Conservation (phyloP, 2,113 vertebrate genomes). For the Eurystomus gularis region DNA sequence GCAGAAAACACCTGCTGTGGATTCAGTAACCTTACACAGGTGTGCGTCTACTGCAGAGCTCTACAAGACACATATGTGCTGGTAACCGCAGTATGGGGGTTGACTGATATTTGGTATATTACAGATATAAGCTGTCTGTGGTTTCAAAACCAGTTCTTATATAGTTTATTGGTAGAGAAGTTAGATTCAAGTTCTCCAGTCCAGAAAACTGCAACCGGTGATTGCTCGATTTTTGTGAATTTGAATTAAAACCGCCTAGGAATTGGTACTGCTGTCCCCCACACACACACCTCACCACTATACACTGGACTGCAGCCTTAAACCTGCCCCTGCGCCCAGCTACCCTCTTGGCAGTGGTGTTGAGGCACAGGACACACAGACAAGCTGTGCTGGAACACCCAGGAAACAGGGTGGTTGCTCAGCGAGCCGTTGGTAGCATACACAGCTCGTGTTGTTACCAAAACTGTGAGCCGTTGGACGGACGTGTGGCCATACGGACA, state of each 20-base stretch:
- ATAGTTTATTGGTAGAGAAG: neutral
- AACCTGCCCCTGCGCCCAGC: neutral
- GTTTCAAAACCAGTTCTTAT: neutral
- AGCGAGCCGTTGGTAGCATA: rapidly evolving
- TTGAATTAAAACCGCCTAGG: neutral
- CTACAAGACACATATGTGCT: too few species aligned
- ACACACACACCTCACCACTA: rapidly evolving
- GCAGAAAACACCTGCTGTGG: neutral
- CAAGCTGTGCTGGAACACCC: neutral
- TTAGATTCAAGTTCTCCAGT: neutral
- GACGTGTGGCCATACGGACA: neutral
- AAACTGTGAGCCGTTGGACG: neutral
- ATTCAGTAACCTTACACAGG: neutral
- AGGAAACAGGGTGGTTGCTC: neutral
- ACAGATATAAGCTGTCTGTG: neutral
- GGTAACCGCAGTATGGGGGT: too few species aligned
- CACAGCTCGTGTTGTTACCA: neutral
- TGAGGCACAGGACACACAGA: neutral
- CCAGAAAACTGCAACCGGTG: neutral
- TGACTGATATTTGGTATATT: neutral
- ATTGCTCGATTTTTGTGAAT: neutral
- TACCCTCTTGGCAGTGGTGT: neutral
- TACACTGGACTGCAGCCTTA: neutral
- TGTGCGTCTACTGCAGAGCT: too few species aligned
- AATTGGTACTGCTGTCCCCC: neutral